Evolutionary conservation across 1,140 invertebrate species (phyloP), one percentile per base, ranked within the genome.

Genomic region (Camponotus vicinus): DNA sequence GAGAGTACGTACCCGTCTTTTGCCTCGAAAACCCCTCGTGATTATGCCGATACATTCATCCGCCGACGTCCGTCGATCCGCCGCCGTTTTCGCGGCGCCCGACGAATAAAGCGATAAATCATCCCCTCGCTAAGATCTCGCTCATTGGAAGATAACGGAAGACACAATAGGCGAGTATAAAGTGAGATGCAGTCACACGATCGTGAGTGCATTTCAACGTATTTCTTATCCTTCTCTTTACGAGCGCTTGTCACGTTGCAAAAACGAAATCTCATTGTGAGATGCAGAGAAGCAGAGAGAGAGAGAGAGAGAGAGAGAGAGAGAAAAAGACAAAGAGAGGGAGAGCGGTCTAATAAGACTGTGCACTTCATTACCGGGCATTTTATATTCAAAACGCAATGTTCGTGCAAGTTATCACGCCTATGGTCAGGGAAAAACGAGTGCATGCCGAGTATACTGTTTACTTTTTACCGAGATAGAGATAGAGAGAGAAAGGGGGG

Each of bases 41-140:
- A 91, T 70, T 79, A 86, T 88, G 66, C 78, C 86, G 84, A 88
- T 91, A 91, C 88, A 91, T 91, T 90, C 84, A 89, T 57, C 42
- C 70, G 37, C 59, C 59, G n/a, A 34, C 69, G 42, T 63, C 49
- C 61, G 42, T 37, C 18, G 52, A 73, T 82, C 18, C 75, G 42
- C 34, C 32, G 77, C 7, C 63, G 34, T 66, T 78, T 79, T 70
- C 40, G 37, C 78, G n/a, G 34, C 21, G 21, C 21, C 21, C 21
- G 21, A 21, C 21, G 11, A 32, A 63, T 13, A 27, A 82, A 71
- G 49, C 69, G 69, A 83, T 75, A 37, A 61, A 76, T 75, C 79
- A 75, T 83, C 15, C 11, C 32, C 15, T 6, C n/a, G 63, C 42
- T 52, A 79, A 70, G 55, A 80, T 80, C 77, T 69, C 63, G n/a